Evolutionary conservation across 2,113 vertebrate genomes (phyloP), one percentile per base, ranked within the genome.

Genomic region (Piprites chloris): DNA sequence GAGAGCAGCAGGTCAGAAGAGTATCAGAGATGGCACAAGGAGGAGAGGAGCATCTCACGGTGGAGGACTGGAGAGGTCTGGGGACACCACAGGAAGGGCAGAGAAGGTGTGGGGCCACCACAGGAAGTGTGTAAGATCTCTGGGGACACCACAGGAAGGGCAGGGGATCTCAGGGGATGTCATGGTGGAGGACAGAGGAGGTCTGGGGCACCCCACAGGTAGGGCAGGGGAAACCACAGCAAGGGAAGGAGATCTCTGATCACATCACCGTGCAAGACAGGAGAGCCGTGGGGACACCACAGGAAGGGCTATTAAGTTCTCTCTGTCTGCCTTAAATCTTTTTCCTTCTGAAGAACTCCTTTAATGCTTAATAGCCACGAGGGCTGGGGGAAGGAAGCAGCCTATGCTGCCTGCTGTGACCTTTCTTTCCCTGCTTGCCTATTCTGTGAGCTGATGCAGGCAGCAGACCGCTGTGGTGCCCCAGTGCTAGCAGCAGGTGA

Each of bases 401-500:
- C 14, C 33, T n/a, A 5, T 52, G 4, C 16, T 44, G 5, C 14
- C 9, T 1, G 0, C 7, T 7, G 17, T 41, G 47, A 27, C 47
- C 0, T 3, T 63, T 42, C 27, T 42, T 28, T 30, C 27, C 61
- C 9, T 17, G 20, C 39, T 16, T 32, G 14, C 49, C 14, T 68
- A 9, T 27, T 33, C 20, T 30, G 41, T 33, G 22, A 74, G 11
- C 41, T 56, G 35, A 24, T 27, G 15, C 14, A 14, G 61, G 16
- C 35, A 52, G 42, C 42, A 37, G 26, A 41, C 23, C 0, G 1
- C 42, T 0, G 16, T 0, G 1, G n/a, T 19, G 39, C 58, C 69
- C 44, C 3, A 1, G 9, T 22, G 24, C 49, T 76, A 56, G 42
- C 58, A 44, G 14, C 0, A 2, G 4, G 24, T 76, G n/a, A 87